Evolutionary conservation across 2,797 vertebrate genomes (phyloP).

Genomic region (Myoxocephalus aenaeus): DNA sequence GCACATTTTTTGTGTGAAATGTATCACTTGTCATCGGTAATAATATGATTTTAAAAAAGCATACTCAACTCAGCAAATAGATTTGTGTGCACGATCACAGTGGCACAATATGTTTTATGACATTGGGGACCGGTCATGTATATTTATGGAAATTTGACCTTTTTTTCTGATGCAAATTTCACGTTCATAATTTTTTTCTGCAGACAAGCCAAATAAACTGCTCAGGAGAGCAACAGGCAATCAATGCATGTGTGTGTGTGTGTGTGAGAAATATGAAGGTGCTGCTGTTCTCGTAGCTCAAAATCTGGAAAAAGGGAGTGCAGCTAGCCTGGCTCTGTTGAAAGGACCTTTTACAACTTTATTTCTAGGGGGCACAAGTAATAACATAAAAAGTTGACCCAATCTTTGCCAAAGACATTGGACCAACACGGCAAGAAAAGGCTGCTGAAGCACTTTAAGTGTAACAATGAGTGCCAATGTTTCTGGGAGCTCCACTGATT

Average conservation of each 20-base stretch:
- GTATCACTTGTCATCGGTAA: constrained; percentile 18
- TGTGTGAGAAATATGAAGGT: neutral
- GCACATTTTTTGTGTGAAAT: constrained; percentile 25
- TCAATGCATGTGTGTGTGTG: neutral
- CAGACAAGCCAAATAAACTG: constrained; percentile 10
- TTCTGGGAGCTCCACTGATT: neutral
- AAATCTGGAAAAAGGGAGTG: neutral
- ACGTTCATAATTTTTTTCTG: constrained; percentile 4
- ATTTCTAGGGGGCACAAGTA: neutral
- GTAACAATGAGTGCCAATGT: neutral
- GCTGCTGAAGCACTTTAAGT: neutral
- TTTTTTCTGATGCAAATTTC: neutral
- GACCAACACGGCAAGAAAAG: neutral
- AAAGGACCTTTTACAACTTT: too few species aligned
- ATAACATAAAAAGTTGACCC: neutral
- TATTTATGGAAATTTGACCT: neutral
- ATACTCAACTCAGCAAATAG: neutral
- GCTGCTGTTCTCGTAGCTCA: neutral
- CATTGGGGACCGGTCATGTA: neutral
- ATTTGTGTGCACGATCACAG: constrained; percentile 14
- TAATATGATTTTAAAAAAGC: constrained; percentile 2
- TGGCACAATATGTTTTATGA: constrained; percentile 12
- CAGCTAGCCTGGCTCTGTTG: too few species aligned
- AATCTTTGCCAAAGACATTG: neutral
- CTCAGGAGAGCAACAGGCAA: constrained; percentile 3